phyloP scores from a whole-genome alignment of 2,888 invertebrate species.

The Eumacrocentrus americanus region DNA sequence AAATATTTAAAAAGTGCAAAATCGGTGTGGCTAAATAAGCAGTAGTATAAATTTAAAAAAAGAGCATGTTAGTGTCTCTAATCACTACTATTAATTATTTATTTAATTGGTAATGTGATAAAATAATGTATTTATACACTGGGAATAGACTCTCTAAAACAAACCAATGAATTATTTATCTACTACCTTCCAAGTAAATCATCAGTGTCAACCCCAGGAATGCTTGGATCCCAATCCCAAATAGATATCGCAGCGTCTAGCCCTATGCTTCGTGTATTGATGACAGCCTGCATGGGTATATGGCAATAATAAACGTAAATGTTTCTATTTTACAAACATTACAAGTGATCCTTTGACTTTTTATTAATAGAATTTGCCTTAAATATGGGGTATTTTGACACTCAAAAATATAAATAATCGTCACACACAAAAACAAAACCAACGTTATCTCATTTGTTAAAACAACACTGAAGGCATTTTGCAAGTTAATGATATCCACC shows the following conservation, averaged over 20 bases:
- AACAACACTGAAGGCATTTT: neutral
- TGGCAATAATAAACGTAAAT: conserved; percentile 27
- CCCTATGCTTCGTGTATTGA: conserved; percentile 73
- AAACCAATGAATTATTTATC: conserved; percentile 30
- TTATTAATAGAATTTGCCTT: too few relatives aligned
- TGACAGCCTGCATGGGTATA: conserved; percentile 69
- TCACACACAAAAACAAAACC: neutral
- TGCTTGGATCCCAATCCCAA: conserved; percentile 85
- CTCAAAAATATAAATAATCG: too few relatives aligned
- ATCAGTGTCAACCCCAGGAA: conserved; percentile 78
- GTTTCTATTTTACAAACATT: too few relatives aligned
- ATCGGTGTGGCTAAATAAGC: too few relatives aligned
- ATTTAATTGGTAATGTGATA: neutral
- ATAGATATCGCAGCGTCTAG: conserved; percentile 77
- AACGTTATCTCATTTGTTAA: neutral
- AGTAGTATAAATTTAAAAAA: neutral
- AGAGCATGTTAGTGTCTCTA: neutral
- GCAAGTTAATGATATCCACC: conserved; percentile 1
- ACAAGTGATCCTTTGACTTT: too few relatives aligned
- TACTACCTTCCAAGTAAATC: conserved; percentile 83
- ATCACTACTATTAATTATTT: neutral
- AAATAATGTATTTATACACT: neutral
- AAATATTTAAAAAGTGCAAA: neutral
- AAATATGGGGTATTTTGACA: too few relatives aligned
- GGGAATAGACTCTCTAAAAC: conserved; percentile 12